Conservation (phyloP, 1,140 invertebrate species). For the Grapholita molesta region DNA sequence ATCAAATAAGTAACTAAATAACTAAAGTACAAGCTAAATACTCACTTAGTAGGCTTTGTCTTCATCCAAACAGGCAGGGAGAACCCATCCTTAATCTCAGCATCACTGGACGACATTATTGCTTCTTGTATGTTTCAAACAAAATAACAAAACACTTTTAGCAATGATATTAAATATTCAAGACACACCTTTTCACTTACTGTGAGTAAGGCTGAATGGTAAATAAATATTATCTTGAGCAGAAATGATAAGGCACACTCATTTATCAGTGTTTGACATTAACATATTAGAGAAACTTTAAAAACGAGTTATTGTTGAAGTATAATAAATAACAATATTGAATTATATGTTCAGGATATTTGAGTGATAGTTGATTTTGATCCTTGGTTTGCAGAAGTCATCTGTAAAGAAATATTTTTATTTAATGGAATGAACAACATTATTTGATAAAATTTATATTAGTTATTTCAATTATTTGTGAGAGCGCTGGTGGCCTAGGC, state of each 20-base stretch:
- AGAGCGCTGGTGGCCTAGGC: no score
- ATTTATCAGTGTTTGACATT: conserved; percentile 42
- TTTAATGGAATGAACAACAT: neutral
- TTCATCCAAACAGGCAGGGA: conserved; percentile 68
- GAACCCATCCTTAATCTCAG: conserved; percentile 67
- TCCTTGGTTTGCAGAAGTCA: conserved; percentile 46
- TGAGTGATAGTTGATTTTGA: conserved; percentile 53
- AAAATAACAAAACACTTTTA: conserved; percentile 17
- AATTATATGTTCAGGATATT: conserved; percentile 32
- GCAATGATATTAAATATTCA: conserved; percentile 17
- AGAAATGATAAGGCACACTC: conserved; percentile 66
- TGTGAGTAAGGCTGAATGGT: conserved; percentile 29
- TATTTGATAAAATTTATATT: neutral
- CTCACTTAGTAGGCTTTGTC: conserved; percentile 62
- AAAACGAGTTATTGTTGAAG: conserved; percentile 22
- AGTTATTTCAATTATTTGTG: no score
- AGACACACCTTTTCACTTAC: conserved; percentile 20
- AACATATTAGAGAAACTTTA: conserved; percentile 23
- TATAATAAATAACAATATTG: conserved; percentile 30
- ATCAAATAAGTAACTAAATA: no score
- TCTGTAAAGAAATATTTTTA: conserved; percentile 50
- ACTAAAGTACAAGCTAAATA: conserved; percentile 21
- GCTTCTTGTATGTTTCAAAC: conserved; percentile 21
- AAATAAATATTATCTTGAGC: conserved; percentile 63
- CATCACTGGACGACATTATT: conserved; percentile 63